Evolutionary conservation across 2,797 vertebrate species (phyloP).

Genomic region (Columba guinea): DNA sequence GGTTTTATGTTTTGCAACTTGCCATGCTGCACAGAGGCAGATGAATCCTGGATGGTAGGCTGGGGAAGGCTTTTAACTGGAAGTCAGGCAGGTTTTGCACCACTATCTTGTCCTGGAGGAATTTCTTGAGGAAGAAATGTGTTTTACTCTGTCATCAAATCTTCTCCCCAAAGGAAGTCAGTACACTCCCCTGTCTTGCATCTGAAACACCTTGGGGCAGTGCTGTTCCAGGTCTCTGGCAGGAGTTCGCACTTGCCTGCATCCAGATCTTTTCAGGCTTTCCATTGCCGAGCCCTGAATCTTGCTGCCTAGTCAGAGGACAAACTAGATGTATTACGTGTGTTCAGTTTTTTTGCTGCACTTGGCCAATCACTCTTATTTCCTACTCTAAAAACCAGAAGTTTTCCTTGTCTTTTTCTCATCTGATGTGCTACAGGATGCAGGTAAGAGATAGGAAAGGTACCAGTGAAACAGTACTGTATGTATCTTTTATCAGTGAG

Average conservation of each 20-base stretch:
- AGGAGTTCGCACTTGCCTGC: neutral
- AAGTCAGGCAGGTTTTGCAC: neutral
- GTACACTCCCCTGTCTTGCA: neutral
- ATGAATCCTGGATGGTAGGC: neutral
- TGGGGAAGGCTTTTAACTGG: neutral
- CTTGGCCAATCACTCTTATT: neutral
- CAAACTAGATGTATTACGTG: fast-evolving
- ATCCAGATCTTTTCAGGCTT: neutral
- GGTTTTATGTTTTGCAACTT: neutral
- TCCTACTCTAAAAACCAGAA: neutral
- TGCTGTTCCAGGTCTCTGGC: neutral
- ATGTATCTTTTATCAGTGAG: neutral
- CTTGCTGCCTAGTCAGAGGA: neutral
- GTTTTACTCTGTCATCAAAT: neutral
- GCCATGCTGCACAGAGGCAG: fast-evolving
- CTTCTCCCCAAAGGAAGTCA: neutral
- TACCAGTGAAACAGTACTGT: neutral
- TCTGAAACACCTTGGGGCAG: neutral
- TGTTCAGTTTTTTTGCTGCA: neutral
- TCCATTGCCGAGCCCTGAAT: neutral
- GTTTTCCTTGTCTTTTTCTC: neutral
- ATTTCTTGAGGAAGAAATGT: neutral
- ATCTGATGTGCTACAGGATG: neutral
- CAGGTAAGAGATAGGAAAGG: neutral
- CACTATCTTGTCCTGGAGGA: neutral